Base-by-base conservation (phyloP, 2,797 vertebrate genomes). In the Telmatherina bonti region DNA sequence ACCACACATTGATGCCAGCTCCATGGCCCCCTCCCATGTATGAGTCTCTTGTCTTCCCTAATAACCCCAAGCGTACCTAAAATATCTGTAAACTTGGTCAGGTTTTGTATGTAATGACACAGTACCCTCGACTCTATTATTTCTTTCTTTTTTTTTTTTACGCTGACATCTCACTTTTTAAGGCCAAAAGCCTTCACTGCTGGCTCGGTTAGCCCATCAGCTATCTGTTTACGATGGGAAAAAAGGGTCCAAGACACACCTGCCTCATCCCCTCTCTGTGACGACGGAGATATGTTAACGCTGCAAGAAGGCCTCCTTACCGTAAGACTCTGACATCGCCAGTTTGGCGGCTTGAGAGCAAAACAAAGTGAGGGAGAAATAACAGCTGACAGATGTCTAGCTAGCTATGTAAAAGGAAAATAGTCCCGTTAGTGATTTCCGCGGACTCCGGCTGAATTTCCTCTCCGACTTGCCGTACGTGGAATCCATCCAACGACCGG, bases 261-360 rank as follows among this genome's bases (percentile, higher is more conserved):
- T 91, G 87, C 79, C 65, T 62, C 72, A 56, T 83, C 76, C 54
- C 58, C 15, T 33, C 20, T 55, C 33, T 33, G 36, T 7, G 35
- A 49, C 41, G 35, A 35, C 41, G 52, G 54, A 57, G 22, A 61
- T 1, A 66, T 41, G 54, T 16, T 58, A 30, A 51, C 1, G 7
- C 0, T 24, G 15, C 49, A 49, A 72, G 47, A 3, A 63, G 27
- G 24, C 18, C 38, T 62, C 0, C 93, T 90, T 94, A 95, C 95
- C 95, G 92, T 95, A 95, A 2, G 95, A 95, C 85, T 95, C 94
- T 67, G 95, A 95, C 95, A 95, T 95, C 88, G 79, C 90, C 86
- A 85, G 31, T 35, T 77, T 72, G 76, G 78, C 85, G 88, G 81
- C 76, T 70, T 33, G n/a, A 65, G 78, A 70, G 64, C 47, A 29